Evolutionary conservation across 2,888 invertebrate species (phyloP), one percentile per base, ranked within the genome.

Genomic region (Lithophane leautieri): DNA sequence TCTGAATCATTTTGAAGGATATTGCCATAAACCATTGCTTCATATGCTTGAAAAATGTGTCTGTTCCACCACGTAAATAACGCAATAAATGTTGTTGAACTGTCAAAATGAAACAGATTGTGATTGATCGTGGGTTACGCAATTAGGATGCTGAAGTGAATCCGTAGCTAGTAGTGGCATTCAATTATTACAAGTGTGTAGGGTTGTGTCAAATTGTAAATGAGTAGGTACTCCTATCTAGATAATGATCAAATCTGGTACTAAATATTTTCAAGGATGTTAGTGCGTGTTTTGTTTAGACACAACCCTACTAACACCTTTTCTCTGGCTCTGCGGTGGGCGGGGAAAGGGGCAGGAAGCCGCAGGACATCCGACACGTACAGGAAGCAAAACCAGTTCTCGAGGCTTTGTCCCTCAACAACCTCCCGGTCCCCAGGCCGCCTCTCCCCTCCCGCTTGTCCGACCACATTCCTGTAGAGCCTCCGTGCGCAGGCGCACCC

Each of bases 351-450:
- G 94, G 94, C 95, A 96, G 96, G 96, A 96, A 96, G 96, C 96
- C 96, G 96, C 96, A 96, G 96, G 96, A 96, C 96, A 96, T 96
- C 96, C 96, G 96, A 96, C 96, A 96, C 96, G 95, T 95, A 96
- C 96, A 96, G 96, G 96, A 96, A 96, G 96, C 95, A 93, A 92
- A 96, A 96, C 96, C 95, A 95, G 96, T 96, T 95, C 91, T 94
- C 92, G 91, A 93, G 94, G 92, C 95, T 95, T 95, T 95, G 95
- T 96, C 95, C 96, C 95, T 94, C 94, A 86, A 82, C 94, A 92
- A 91, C 93, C 94, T 93, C 91, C 88, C 90, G 89, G 89, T 90
- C 90, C 89, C 89, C 90, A 90, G 84, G 86, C 88, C 90, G 81
- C 88, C 78, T 82, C 89, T 90, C 87, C 83, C 81, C 79, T 86